These are phyloP conservation scores for Tubulanus polymorphus DNA, from an alignment of 2,888 invertebrate genomes.

Conservation along the genomic window DNA sequence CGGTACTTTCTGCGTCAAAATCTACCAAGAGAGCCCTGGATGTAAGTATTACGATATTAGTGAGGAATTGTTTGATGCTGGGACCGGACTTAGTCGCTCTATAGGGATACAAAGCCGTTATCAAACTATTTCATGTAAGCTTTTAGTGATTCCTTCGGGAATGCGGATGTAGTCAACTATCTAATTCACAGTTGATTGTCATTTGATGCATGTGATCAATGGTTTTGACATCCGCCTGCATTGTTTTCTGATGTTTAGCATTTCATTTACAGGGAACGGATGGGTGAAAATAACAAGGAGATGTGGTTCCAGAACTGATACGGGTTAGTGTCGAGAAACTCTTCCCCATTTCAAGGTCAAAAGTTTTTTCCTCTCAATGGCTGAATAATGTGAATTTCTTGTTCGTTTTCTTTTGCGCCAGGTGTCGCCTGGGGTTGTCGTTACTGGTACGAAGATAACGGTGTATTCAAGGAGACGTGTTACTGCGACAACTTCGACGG, in stretches of 20 bases:
- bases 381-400: not conserved
- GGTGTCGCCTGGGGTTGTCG: conserved; percentile 97
- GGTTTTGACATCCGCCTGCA: not conserved
- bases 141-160: too few relatives aligned
- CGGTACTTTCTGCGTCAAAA: conserved; percentile 94
- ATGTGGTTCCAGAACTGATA: conserved; percentile 51
- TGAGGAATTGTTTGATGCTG: too few relatives aligned
- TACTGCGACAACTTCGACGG: conserved; percentile 83
- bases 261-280: conserved; percentile 39
- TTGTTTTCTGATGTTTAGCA: not conserved
- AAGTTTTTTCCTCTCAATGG: not conserved
- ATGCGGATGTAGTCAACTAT: too few relatives aligned
- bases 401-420: conserved; percentile 52
- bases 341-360: not conserved
- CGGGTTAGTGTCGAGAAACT: conserved; percentile 28
- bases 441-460: conserved; percentile 90
- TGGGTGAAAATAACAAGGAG: conserved; percentile 52
- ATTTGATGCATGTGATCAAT: too few relatives aligned
- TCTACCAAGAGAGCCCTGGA: conserved; percentile 87
- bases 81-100: too few relatives aligned
- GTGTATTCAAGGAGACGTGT: conserved; percentile 95
- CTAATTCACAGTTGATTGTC: too few relatives aligned
- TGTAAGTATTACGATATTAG: conserved; percentile 65
- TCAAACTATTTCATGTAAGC: too few relatives aligned
- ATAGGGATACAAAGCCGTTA: too few relatives aligned